These are phyloP conservation scores for Pachyuromys duprasi DNA, from an alignment of 2,797 vertebrate genomes.

Conservation along the genomic window DNA sequence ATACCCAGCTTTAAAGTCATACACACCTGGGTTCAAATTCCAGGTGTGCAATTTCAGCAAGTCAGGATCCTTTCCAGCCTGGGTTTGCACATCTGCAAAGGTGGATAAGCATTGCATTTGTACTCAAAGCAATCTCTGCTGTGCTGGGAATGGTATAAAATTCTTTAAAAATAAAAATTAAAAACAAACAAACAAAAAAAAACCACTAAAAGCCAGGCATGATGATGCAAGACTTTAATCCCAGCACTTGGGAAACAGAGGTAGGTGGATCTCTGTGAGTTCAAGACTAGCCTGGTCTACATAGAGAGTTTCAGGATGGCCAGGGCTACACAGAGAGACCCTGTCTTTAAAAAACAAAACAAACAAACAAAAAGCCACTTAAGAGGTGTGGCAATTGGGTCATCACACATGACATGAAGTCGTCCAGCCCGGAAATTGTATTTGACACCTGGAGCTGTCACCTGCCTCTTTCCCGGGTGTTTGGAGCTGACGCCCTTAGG, in stretches of 20 bases:
- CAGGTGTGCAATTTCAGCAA: constrained; percentile 16
- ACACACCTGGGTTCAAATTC: constrained; percentile 40
- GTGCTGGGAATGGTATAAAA: background rate
- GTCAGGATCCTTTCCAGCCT: background rate
- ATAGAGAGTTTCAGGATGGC: background rate
- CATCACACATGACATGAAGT: background rate
- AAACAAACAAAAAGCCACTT: background rate
- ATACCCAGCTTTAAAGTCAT: background rate
- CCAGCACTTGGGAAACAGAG: background rate
- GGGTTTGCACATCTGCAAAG: background rate
- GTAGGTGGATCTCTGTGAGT: background rate
- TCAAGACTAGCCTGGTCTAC: background rate
- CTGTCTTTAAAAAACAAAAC: background rate
- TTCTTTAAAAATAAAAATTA: background rate
- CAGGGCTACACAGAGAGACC: background rate
- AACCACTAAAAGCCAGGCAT: background rate
- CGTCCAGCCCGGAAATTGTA: background rate
- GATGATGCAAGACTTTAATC: background rate
- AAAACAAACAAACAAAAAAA: background rate
- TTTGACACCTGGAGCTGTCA: background rate
- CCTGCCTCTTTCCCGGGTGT: background rate
- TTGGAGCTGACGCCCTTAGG: background rate
- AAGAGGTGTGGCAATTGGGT: background rate
- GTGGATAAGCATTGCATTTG: background rate
- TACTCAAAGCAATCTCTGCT: background rate